Base-by-base conservation (phyloP, 2,797 vertebrate genomes). In the Setipinna tenuifilis region DNA sequence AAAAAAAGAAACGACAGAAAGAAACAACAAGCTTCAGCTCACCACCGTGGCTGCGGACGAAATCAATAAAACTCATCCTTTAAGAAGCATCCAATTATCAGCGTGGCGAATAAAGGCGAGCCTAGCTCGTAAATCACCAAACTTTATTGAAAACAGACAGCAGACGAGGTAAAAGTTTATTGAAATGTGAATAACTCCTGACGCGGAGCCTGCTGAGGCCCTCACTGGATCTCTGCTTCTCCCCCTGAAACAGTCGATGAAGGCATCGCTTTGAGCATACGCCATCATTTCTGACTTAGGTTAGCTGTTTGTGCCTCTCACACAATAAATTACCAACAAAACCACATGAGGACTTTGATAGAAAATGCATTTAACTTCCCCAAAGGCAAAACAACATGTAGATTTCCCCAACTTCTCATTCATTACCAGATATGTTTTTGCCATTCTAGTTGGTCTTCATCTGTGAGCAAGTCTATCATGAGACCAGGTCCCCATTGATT, bases 1-100 rank as follows among this genome's bases (percentile, higher is more conserved):
- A 78, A 65, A 11, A 65, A 58, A 81, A n/a, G 54, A 10, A 57
- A 12, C 35, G 35, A 78, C 71, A 91, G 71, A 78, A 78, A 78
- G 71, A 78, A 80, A 81, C 21, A 58, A 17, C 25, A 12, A 17
- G 41, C 90, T 95, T 95, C 93, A 91, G 93, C 94, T 91, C 94
- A 89, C 71, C 71, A 44, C 19, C 35, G 35, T 93, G 92, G 93
- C 93, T 93, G 91, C 93, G 91, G 92, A 93, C 88, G 86, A 89
- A 92, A 96, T 97, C 96, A 95, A 97, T 96, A 92, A 95, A 94
- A 92, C 94, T 94, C 94, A 95, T 96, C 95, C 94, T 95, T 94
- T 95, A 93, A 94, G 95, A 93, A 91, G 91, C 93, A 95, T 96
- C 94, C 95, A 96, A 95, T 97, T 97, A 97, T 95, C 94, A 94